These are phyloP conservation scores for Laticauda colubrina DNA, from an alignment of 2,113 vertebrate genomes.

Conservation along the genomic window DNA sequence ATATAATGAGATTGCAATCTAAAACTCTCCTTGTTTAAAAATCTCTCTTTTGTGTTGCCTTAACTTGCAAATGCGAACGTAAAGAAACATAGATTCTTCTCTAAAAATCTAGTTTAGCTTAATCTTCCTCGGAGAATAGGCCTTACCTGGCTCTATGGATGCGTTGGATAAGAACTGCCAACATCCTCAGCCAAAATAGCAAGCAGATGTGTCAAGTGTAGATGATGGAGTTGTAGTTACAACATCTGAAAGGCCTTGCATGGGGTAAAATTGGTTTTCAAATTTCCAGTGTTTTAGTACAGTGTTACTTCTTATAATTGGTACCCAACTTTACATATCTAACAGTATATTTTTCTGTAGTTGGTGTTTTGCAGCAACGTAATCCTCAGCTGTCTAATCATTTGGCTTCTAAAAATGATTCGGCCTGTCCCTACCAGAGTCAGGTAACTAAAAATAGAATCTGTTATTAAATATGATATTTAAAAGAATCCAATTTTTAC, in stretches of 20 bases:
- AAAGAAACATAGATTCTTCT: not conserved
- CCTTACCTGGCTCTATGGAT: not conserved
- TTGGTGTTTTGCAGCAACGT: constrained; percentile 60
- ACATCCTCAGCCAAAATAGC: not conserved
- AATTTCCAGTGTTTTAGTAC: not conserved
- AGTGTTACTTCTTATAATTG: not conserved
- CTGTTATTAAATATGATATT: not conserved
- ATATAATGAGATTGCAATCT: not conserved
- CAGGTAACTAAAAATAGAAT: constrained; percentile 51
- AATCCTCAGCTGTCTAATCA: constrained; percentile 72
- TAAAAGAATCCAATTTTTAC: not conserved
- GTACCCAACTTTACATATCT: constrained; percentile 12
- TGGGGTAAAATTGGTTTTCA: not conserved
- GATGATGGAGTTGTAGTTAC: not conserved
- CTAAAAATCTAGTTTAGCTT: not conserved
- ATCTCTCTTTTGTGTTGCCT: not conserved
- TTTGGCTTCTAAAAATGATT: constrained; percentile 42
- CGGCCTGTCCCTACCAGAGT: constrained; percentile 35
- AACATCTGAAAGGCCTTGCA: not conserved
- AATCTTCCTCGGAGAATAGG: not conserved
- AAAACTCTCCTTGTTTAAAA: not conserved
- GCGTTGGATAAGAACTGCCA: not conserved
- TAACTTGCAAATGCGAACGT: not conserved
- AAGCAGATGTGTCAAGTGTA: not conserved
- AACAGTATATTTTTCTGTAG: constrained; percentile 30